phyloP scores from a whole-genome alignment of 2,797 vertebrate species.

The Urophycis tenuis region DNA sequence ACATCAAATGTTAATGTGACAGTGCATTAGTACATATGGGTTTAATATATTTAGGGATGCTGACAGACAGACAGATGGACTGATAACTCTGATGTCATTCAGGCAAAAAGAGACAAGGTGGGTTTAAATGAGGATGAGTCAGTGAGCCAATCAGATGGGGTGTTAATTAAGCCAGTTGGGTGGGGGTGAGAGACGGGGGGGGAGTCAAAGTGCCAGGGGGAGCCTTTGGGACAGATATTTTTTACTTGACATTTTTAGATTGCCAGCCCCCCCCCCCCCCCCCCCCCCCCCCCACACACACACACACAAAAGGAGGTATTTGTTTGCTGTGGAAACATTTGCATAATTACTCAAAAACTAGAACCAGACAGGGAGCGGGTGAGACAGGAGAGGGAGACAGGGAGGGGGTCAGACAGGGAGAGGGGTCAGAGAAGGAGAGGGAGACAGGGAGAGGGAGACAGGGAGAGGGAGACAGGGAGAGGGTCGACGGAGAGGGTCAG shows the following conservation, averaged over 20 bases:
- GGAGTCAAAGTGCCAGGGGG: slow-evolving; percentile 3
- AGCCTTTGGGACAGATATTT: neutral
- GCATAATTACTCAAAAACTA: neutral
- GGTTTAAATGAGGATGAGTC: neutral
- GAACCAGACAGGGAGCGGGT: too few species aligned
- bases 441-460: too few species aligned
- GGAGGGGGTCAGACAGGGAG: too few species aligned
- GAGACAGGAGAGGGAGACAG: too few species aligned
- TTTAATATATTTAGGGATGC: neutral
- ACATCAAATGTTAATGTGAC: slow-evolving; percentile 33
- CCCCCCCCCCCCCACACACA: too few species aligned
- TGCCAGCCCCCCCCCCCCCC: slow-evolving; percentile 31
- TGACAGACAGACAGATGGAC: neutral
- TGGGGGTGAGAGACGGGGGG: neutral
- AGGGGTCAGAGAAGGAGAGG: too few species aligned
- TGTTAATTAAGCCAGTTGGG: neutral
- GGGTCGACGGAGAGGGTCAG: too few species aligned
- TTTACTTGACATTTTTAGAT: slow-evolving; percentile 27
- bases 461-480: too few species aligned
- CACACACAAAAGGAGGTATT: neutral
- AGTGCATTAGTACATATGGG: slow-evolving; percentile 12
- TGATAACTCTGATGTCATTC: neutral
- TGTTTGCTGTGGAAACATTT: neutral
- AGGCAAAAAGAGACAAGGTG: slow-evolving; percentile 4
- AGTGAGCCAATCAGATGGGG: neutral